A percentile compares a stretch with the other conserved stretches of the same genome.
These are phyloP conservation scores for Struthio camelus DNA, from an alignment of 2,113 vertebrate genomes.

Conservation along the genomic window DNA sequence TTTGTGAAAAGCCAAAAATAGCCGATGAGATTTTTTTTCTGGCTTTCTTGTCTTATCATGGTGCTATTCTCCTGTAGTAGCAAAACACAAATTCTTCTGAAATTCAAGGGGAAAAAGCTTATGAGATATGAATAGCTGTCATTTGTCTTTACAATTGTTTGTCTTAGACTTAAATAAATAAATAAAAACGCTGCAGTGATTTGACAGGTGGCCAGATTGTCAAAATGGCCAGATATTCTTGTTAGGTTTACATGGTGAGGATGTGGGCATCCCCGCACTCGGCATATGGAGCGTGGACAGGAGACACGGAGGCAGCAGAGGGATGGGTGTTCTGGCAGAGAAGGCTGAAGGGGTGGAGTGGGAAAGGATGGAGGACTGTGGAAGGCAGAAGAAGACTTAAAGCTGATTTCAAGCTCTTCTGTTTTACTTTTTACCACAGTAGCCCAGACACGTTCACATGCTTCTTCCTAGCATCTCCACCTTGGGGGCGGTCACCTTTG, in stretches of 20 bases:
- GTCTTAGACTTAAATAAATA: neutral
- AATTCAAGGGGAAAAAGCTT: neutral
- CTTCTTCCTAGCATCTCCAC: no score
- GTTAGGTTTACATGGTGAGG: neutral
- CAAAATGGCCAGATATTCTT: neutral
- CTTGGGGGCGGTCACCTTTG: no score
- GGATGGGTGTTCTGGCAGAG: neutral
- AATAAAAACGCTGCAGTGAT: neutral
- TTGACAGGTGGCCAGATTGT: neutral
- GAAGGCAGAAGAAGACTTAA: neutral
- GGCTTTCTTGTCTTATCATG: neutral
- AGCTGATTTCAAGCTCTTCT: neutral
- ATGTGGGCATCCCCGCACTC: fast-evolving
- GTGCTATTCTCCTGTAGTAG: neutral
- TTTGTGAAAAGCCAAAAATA: constrained; percentile 26
- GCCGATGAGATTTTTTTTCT: neutral
- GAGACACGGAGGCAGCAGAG: neutral
- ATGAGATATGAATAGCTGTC: neutral
- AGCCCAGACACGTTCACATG: no score
- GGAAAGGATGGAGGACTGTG: neutral
- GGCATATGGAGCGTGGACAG: neutral
- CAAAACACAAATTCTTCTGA: neutral
- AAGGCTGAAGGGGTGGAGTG: neutral
- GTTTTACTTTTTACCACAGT: neutral
- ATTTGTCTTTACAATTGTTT: neutral